phyloP scores from a whole-genome alignment of 92 coral and sea anemone species.

The Epizoanthus stellaris region DNA sequence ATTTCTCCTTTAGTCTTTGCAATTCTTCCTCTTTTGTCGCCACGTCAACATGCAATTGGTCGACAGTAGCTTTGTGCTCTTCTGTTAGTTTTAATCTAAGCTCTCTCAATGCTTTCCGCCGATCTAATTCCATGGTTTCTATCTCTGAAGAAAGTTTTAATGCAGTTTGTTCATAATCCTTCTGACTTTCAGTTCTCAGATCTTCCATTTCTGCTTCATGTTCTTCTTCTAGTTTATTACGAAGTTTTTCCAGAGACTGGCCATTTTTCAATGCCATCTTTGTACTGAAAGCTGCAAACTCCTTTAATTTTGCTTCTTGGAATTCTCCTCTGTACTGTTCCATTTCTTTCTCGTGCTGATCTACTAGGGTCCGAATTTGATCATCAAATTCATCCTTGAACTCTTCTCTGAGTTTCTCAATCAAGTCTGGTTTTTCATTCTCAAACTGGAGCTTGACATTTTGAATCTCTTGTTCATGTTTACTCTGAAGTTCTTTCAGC shows the following conservation, averaged over 20 bases:
- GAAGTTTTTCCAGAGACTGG: conserved; percentile 75
- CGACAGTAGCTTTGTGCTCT: conserved; percentile 67
- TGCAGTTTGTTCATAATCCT: conserved; percentile 84
- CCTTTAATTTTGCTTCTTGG: conserved; percentile 79
- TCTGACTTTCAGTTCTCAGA: conserved; percentile 86
- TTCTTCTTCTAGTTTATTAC: conserved; percentile 59
- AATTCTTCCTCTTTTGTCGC: conserved; percentile 69
- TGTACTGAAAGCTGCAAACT: conserved; percentile 75
- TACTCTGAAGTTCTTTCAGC: conserved; percentile 69
- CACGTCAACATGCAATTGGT: conserved; percentile 68
- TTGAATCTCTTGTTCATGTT: conserved; percentile 68
- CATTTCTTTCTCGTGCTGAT: conserved; percentile 79
- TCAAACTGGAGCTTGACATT: conserved; percentile 61
- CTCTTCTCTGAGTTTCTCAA: conserved; percentile 52
- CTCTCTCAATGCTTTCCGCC: conserved; percentile 66
- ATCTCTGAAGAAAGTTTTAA: conserved; percentile 81
- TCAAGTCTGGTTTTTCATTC: conserved; percentile 54
- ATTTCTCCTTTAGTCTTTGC: conserved; percentile 65
- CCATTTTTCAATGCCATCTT: conserved; percentile 79
- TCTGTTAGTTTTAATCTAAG: conserved; percentile 68
- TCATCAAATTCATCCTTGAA: conserved; percentile 60
- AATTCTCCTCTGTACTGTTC: conserved; percentile 74
- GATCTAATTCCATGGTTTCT: conserved; percentile 77
- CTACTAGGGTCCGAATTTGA: conserved; percentile 60
- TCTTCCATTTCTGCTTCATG: conserved; percentile 88